Base-by-base conservation (phyloP, 2,797 vertebrate genomes). In the Delichon dasypus region DNA sequence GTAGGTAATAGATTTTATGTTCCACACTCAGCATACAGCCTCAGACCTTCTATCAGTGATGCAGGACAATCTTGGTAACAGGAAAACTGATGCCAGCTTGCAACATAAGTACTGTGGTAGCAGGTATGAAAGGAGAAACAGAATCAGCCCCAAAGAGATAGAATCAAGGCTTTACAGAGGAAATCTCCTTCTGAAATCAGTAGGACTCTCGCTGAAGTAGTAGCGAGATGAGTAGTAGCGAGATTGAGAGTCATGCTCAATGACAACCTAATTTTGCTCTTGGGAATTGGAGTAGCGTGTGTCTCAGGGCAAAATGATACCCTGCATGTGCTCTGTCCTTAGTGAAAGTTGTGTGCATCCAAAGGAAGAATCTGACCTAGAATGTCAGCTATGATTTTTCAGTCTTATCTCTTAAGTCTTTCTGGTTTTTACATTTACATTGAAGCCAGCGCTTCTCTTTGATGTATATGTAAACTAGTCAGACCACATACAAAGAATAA, bases 311-410 rank as follows among this genome's bases (percentile, higher is more conserved):
- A 92, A 84, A 94, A 87, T 1, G 2, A 88, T 82, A 85, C 25
- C 30, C 17, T 20, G 4, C 42, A 73, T 0, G 0, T 3, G 0
- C 58, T 83, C 75, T 32, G 36, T 71, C 57, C 81, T 79, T 34
- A 65, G 29, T 50, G 77, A 89, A 93, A 87, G 77, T 64, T 82
- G 42, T 68, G 55, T 54, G 84, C 77, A 92, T 64, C 21, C 16
- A 2, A 94, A 88, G 51, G 74, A 92, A 93, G 88, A 92, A 90
- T 92, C 45, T 89, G 71, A 92, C 71, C 77, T 70, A 67, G 55
- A 60, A 87, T 40, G 67, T 90, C 92, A 93, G 48, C 44, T 87
- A 36, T 0, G 16, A 89, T 87, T 92, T 93, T 90, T 79, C 88
- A 89, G 71, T 70, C 61, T 76, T 64, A 81, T 62, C 14, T 88